Percentiles rank a stretch among this genome's conserved stretches.
Conservation (phyloP, 2,888 invertebrate genomes). For the Noctua fimbriata region DNA sequence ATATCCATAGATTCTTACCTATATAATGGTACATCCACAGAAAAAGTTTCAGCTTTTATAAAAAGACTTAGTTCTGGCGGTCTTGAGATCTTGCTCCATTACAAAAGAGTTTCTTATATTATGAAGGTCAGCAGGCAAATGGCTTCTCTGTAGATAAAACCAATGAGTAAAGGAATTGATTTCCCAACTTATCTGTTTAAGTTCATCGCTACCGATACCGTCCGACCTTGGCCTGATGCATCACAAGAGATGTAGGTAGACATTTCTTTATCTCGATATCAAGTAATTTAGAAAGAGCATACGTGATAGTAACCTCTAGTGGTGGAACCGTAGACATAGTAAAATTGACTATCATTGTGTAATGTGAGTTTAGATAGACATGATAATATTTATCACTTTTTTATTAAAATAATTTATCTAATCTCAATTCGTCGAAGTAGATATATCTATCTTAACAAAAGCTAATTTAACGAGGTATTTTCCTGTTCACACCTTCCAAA, state of each 20-base stretch:
- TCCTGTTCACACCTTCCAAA: slow-evolving; percentile 6
- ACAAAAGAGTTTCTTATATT: not conserved
- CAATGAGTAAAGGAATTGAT: slow-evolving; percentile 8
- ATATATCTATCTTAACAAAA: slow-evolving; percentile 9
- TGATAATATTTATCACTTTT: slow-evolving; percentile 19
- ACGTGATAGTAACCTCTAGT: slow-evolving; percentile 6
- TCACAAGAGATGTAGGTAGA: slow-evolving; percentile 14
- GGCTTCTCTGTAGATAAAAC: not conserved
- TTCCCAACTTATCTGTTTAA: slow-evolving; percentile 11
- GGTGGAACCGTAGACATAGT: not conserved
- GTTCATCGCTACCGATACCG: slow-evolving; percentile 34
- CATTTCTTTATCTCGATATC: slow-evolving; percentile 18
- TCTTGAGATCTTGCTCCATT: not conserved
- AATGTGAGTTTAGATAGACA: not conserved
- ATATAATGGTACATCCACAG: not conserved
- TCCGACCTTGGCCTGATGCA: slow-evolving; percentile 28
- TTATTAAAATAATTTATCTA: slow-evolving; percentile 18
- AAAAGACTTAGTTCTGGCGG: not conserved
- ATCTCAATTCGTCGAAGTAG: slow-evolving; percentile 13
- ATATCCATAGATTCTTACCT: too few relatives aligned
- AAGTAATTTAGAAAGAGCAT: not conserved
- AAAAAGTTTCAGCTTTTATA: not conserved
- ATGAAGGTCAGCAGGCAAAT: not conserved
- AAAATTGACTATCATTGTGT: slow-evolving; percentile 9
- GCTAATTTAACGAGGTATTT: slow-evolving; percentile 24